Evolutionary conservation across 2,888 invertebrate genomes (phyloP).

Genomic region (Cataglyphis altisquamis): DNA sequence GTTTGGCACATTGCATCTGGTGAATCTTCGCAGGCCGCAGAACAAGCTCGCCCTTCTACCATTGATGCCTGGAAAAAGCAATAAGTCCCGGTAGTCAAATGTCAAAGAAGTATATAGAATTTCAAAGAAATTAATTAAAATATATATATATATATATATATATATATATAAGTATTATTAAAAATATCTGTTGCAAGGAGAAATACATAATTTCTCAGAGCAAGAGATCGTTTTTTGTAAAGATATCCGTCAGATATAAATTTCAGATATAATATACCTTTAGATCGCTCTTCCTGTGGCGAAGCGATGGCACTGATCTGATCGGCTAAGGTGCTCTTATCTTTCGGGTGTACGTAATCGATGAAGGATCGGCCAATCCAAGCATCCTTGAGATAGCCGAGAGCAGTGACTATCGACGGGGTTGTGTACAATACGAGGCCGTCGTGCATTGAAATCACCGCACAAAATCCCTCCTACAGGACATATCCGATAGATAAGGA

Average conservation of each 20-base stretch:
- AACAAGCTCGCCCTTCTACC: conserved; percentile 85
- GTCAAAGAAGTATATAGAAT: neutral
- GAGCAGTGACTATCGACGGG: conserved; percentile 89
- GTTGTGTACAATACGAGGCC: conserved; percentile 93
- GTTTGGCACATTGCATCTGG: conserved; percentile 73
- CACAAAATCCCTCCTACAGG: conserved; percentile 91
- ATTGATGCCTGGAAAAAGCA: conserved; percentile 63
- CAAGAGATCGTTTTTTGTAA: neutral
- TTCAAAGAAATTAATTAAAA: neutral
- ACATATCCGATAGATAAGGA: neutral
- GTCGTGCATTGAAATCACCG: conserved; percentile 94
- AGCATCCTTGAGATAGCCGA: conserved; percentile 94
- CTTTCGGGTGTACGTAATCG: conserved; percentile 94
- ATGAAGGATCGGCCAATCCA: conserved; percentile 95
- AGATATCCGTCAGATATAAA: neutral
- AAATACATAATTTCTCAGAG: neutral
- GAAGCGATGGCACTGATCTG: conserved; percentile 90
- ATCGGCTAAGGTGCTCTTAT: conserved; percentile 91
- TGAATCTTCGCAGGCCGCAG: conserved; percentile 90
- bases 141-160: too few species aligned
- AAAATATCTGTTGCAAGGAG: neutral
- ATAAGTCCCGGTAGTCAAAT: neutral
- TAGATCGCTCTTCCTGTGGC: conserved; percentile 87
- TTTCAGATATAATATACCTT: conserved; percentile 68
- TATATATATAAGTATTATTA: too few species aligned